phyloP scores from a whole-genome alignment of 2,888 invertebrate species.

The Acrobasis consociella region DNA sequence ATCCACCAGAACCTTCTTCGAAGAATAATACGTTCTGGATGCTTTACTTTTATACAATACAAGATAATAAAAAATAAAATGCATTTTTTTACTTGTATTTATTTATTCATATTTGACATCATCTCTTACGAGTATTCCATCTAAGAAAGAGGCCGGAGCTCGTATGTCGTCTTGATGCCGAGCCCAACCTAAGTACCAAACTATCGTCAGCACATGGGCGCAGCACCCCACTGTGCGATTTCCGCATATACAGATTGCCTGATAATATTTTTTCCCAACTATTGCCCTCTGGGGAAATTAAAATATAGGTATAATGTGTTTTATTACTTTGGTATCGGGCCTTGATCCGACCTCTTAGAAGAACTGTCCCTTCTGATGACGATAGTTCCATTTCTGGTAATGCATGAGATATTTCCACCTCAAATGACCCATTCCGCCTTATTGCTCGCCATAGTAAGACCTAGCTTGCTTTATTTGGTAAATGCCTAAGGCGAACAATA shows the following conservation, averaged over 20 bases:
- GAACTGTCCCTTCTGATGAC: not conserved
- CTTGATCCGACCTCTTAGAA: not conserved
- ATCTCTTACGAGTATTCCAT: not conserved
- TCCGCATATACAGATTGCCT: not conserved
- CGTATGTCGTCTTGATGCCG: conserved; percentile 1
- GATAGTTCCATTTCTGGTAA: not conserved
- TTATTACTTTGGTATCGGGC: not conserved
- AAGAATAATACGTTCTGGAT: too few species aligned
- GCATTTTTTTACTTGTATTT: too few species aligned
- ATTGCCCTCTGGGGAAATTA: not conserved
- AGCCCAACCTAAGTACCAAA: conserved; percentile 1
- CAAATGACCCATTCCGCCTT: not conserved
- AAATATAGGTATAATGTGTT: not conserved
- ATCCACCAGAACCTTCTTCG: too few species aligned
- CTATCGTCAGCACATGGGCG: not conserved
- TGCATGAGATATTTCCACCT: not conserved
- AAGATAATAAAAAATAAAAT: too few species aligned
- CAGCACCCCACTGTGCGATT: not conserved
- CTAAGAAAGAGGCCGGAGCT: not conserved
- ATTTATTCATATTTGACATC: too few species aligned
- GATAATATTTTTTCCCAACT: not conserved
- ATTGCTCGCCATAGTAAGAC: not conserved
- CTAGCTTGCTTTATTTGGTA: not conserved
- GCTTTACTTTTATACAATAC: too few species aligned
- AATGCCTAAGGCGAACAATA: conserved; percentile 17